These are phyloP conservation scores for Eublepharis macularius DNA, from an alignment of 2,113 vertebrate genomes.

Conservation along the genomic window DNA sequence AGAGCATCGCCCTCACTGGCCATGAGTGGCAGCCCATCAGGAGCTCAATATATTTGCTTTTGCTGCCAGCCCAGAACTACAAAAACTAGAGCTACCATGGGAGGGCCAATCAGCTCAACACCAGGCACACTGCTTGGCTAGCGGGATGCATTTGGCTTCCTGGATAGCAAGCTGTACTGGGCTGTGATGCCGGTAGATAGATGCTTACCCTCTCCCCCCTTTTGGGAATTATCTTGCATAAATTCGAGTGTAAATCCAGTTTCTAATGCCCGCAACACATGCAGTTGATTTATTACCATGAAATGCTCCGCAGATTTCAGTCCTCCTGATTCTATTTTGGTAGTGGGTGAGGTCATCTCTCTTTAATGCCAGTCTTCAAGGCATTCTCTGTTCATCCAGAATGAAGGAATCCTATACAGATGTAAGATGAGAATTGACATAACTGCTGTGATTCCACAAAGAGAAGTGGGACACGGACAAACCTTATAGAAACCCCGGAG, in stretches of 20 bases:
- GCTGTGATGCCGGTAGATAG: background rate
- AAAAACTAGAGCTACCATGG: background rate
- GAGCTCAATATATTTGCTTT: too few species aligned
- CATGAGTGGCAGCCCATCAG: too few species aligned
- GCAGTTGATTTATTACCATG: background rate
- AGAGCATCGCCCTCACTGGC: background rate
- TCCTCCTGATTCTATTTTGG: background rate
- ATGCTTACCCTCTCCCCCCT: too few species aligned
- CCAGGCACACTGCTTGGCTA: background rate
- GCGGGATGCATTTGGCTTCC: background rate
- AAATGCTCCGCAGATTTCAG: background rate
- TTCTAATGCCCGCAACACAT: background rate
- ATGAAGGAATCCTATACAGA: slow-evolving; percentile 4
- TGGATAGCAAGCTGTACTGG: too few species aligned
- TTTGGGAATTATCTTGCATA: background rate
- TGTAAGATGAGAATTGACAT: slow-evolving; percentile 15
- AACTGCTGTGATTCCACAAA: slow-evolving; percentile 10
- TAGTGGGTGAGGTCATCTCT: slow-evolving; percentile 4
- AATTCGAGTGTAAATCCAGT: background rate
- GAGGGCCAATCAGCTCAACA: too few species aligned
- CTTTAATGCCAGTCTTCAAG: slow-evolving; percentile 25
- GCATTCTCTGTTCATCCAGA: slow-evolving; percentile 16
- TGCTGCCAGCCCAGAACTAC: background rate
- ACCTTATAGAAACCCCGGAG: background rate
- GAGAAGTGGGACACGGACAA: slow-evolving; percentile 4